Conservation (phyloP, 2,797 vertebrate genomes). For the Centropyge bicolor region DNA sequence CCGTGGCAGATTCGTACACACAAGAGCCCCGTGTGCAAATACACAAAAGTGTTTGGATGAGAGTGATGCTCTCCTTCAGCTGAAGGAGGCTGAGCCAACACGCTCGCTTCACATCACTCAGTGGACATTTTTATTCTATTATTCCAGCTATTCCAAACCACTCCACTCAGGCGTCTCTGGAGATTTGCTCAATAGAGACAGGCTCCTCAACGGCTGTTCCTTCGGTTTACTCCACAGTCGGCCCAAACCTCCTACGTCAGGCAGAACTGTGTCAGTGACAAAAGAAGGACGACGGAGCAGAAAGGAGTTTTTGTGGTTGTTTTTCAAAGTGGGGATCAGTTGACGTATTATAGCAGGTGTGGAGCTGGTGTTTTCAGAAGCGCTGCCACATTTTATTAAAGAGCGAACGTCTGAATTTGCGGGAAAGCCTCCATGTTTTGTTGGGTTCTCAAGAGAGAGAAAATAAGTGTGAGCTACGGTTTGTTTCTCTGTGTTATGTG, state of each 20-base stretch:
- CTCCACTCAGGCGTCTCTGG: conserved; percentile 43
- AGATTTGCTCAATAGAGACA: conserved; percentile 35
- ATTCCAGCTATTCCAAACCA: conserved; percentile 40
- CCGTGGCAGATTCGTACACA: conserved; percentile 11
- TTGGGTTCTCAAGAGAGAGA: neutral
- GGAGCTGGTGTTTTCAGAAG: conserved; percentile 9
- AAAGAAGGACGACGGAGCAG: conserved; percentile 5
- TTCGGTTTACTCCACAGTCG: conserved; percentile 8
- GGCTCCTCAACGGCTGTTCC: conserved; percentile 32
- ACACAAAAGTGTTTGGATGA: conserved; percentile 41
- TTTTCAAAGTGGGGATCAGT: conserved; percentile 15
- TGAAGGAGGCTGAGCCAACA: conserved; percentile 37
- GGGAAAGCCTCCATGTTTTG: neutral
- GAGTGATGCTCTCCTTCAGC: conserved; percentile 48
- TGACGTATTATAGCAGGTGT: conserved; percentile 8
- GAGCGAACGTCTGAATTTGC: neutral
- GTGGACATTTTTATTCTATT: conserved; percentile 55
- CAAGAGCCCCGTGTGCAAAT: neutral
- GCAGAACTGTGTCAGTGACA: conserved; percentile 31
- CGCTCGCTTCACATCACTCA: conserved; percentile 52
- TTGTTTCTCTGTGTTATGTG: conserved; percentile 2
- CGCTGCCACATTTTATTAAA: conserved; percentile 23
- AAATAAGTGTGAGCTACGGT: neutral
- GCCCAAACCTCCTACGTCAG: conserved; percentile 15
- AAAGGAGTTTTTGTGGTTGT: neutral